Base-by-base conservation (phyloP, 2,888 invertebrate species). In the Autographa gamma region DNA sequence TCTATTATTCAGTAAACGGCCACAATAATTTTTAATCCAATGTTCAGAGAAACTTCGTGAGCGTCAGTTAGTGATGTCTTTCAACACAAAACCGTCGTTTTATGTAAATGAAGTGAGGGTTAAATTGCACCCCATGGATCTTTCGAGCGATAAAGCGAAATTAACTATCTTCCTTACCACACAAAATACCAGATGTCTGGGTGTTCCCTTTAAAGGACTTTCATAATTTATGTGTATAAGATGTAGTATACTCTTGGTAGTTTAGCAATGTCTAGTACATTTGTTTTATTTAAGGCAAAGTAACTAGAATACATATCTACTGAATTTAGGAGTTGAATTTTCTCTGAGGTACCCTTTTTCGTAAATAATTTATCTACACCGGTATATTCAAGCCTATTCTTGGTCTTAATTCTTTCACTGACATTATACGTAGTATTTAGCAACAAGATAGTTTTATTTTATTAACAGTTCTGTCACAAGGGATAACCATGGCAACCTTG, bases 41-140 rank as follows among this genome's bases (percentile, higher is more conserved):
- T 75, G 72, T 75, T 74, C 65, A 71, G 56, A 66, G 69, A 73
- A 69, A 75, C 71, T 71, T 79, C 61, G 73, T 70, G 69, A 84
- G 72, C 74, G 71, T 69, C 59, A 66, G 82, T 74, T 83, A 77
- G 76, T 76, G 67, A 74, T 80, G 71, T 83, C 85, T 73, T 75
- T 80, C 73, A 80, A 71, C 32, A 71, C 71, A 84, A 80, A 76
- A 82, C 76, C 73, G 73, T 56, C 78, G 73, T 83, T 82, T 82
- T 78, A 83, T 84, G 83, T 76, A 76, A 83, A 84, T 83, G 71
- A 83, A 85, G 56, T 80, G 74, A 63, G 68, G 66, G 64, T 58
- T 54, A 71, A 68, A 83, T 73, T 69, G 76, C 77, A 78, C 82
- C 81, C 82, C 70, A 76, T 85, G 85, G 82, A 73, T 75, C 78